Percentiles rank a stretch among this genome's conserved stretches.
Evolutionary conservation across 1,140 invertebrate species (phyloP).

Genomic region (Ceratitis capitata): DNA sequence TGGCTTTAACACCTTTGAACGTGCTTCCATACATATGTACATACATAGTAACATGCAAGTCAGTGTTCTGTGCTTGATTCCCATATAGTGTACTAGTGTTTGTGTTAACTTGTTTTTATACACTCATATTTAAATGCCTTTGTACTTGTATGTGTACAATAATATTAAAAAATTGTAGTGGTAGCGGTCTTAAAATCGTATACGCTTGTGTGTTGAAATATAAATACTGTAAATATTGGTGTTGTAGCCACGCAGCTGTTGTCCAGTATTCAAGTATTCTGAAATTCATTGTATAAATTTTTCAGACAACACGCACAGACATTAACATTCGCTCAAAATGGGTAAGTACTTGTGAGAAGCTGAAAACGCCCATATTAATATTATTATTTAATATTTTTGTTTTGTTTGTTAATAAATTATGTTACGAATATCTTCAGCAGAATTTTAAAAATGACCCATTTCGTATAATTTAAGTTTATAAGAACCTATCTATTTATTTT

Average conservation of each 20-base stretch:
- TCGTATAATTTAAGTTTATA: too few species aligned
- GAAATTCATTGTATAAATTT: not conserved
- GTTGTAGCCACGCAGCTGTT: not conserved
- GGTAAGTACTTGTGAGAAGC: constrained; percentile 1
- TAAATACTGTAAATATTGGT: not conserved
- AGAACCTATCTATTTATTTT: too few species aligned
- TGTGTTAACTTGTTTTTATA: not conserved
- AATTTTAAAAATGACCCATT: too few species aligned
- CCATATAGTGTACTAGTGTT: not conserved
- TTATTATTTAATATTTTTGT: not conserved
- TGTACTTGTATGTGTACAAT: not conserved
- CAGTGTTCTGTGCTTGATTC: not conserved
- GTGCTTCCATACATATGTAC: not conserved
- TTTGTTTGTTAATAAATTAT: too few species aligned
- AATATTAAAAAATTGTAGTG: not conserved
- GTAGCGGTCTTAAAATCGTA: not conserved
- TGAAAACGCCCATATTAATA: not conserved
- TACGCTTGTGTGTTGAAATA: not conserved
- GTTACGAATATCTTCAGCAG: too few species aligned
- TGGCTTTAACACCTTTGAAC: constrained; percentile 3
- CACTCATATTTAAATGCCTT: not conserved
- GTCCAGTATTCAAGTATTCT: not conserved
- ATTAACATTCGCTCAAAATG: not conserved
- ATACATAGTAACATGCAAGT: too few species aligned
- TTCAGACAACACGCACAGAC: not conserved